Conservation (phyloP, 2,797 vertebrate species). For the Spinibarbus caldwelli region DNA sequence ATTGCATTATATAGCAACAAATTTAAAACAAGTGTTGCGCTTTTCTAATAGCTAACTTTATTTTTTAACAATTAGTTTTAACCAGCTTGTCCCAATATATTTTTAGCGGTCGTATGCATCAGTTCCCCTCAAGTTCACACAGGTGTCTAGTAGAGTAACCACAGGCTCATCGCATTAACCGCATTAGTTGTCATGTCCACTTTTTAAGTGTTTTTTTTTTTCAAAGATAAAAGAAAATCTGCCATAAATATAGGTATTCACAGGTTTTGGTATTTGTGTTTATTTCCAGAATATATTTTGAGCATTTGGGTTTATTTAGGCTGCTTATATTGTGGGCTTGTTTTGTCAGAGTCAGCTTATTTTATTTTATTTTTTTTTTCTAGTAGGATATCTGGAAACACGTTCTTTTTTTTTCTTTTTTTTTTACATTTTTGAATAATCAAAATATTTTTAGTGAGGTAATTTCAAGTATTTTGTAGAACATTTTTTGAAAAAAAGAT, state of each 20-base stretch:
- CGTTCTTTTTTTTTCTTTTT: too few species aligned
- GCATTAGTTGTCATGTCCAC: background rate
- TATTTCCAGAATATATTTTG: background rate
- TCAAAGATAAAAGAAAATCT: too few species aligned
- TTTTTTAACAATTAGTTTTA: background rate
- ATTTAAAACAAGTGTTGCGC: background rate
- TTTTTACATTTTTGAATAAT: background rate
- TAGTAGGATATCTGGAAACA: background rate
- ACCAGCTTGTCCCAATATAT: too few species aligned
- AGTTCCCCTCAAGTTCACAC: too few species aligned
- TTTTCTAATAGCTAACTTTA: background rate
- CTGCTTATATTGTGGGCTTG: background rate
- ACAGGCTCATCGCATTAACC: background rate
- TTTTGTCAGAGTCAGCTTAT: background rate
- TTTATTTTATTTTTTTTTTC: too few species aligned
- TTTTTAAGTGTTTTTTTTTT: background rate
- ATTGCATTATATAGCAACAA: background rate
- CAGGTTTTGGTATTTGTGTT: background rate
- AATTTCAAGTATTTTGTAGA: background rate
- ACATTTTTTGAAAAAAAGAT: background rate
- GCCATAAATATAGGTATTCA: background rate
- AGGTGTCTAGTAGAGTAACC: background rate
- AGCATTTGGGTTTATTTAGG: background rate
- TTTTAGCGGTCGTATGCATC: background rate
- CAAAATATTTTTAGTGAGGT: background rate